Percentiles rank a stretch among this genome's conserved stretches.
Conservation (phyloP, 2,797 vertebrate genomes). For the Amniataba percoides region DNA sequence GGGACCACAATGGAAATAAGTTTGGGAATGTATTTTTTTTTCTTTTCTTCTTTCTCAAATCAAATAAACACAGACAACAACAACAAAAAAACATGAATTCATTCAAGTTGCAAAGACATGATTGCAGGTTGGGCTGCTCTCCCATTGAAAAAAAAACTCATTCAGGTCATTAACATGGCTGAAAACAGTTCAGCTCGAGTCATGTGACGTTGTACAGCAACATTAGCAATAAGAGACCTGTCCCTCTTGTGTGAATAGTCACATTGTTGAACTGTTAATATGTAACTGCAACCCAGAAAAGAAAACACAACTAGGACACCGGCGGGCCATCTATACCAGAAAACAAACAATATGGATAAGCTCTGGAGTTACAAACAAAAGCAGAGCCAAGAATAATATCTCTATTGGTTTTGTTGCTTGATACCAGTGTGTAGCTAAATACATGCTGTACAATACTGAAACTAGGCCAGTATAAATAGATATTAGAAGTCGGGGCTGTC, state of each 20-base stretch:
- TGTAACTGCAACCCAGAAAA: conserved; percentile 40
- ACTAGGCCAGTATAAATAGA: conserved; percentile 66
- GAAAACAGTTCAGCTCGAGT: not conserved
- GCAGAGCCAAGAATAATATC: not conserved
- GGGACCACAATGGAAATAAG: not conserved
- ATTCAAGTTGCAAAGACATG: not conserved
- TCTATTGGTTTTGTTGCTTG: conserved; percentile 20
- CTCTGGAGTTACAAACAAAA: not conserved
- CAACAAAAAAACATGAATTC: not conserved
- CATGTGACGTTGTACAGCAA: not conserved
- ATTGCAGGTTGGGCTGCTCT: not conserved
- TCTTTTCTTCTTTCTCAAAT: not conserved
- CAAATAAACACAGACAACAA: not conserved
- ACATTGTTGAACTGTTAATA: conserved; percentile 38
- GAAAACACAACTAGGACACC: conserved; percentile 6
- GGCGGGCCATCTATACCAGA: not conserved
- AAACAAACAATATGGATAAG: not conserved
- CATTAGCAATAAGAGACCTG: conserved; percentile 2
- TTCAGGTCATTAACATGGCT: not conserved
- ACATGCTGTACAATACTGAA: conserved; percentile 27
- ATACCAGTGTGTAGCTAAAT: conserved; percentile 16
- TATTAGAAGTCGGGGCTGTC: conserved; percentile 25
- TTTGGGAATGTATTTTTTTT: not conserved
- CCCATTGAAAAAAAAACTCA: not conserved
- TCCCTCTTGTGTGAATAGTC: conserved; percentile 4